These are phyloP conservation scores for Astropecten irregularis DNA, from an alignment of 53 echinoderm and acorn worm genomes.

Conservation along the genomic window DNA sequence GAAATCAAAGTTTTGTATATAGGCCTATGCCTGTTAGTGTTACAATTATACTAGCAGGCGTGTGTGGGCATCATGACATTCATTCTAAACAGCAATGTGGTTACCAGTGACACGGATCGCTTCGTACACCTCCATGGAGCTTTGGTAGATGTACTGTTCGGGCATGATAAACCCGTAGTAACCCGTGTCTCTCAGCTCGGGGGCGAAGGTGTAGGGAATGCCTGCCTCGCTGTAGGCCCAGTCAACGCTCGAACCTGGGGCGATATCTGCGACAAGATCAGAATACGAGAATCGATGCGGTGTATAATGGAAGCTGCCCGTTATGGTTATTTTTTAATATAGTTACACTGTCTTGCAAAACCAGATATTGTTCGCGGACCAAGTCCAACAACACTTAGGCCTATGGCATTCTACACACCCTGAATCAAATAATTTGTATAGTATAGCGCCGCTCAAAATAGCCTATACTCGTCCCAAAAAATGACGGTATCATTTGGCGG, in stretches of 20 bases:
- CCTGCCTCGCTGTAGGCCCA: conserved; percentile 25
- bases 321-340: not conserved
- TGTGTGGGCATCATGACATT: too few relatives aligned
- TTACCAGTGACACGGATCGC: conserved; percentile 45
- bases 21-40: too few relatives aligned
- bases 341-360: not conserved
- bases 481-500: too few relatives aligned
- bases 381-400: too few relatives aligned
- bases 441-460: too few relatives aligned
- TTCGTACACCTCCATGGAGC: conserved; percentile 14
- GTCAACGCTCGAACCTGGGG: conserved; percentile 1
- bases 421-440: too few relatives aligned
- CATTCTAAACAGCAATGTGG: too few relatives aligned
- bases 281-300: not conserved
- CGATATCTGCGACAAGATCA: conserved; percentile 1
- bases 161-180: conserved; percentile 28
- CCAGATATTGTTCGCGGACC: not conserved
- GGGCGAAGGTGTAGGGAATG: conserved; percentile 1
- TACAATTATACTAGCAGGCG: too few relatives aligned
- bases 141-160: not conserved
- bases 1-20: too few relatives aligned
- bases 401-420: too few relatives aligned
- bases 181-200: conserved; percentile 44
- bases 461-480: too few relatives aligned
- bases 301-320: not conserved